Base-by-base conservation (phyloP, 2,797 vertebrate species). In the Betta splendens region DNA sequence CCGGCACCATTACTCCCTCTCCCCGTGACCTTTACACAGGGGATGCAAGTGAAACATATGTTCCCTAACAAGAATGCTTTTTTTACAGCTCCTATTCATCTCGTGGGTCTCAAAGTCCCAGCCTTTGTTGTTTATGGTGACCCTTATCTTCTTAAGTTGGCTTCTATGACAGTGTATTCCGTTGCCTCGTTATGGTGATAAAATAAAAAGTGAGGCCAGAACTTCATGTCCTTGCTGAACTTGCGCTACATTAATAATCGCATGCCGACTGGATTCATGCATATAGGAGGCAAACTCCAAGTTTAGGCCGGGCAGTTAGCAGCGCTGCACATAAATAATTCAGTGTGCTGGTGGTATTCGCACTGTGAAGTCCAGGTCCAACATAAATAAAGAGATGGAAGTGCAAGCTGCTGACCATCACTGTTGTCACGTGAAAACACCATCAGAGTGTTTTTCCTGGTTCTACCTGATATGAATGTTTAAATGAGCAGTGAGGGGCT, bases 21-120 rank as follows among this genome's bases (percentile, higher is more conserved):
- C 75, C 26, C 22, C 48, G 77, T 88, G 87, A 90, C 86, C 87
- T 90, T 90, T 87, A 81, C 82, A 71, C 75, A 17, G 49, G 72
- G 69, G 83, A 80, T 69, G 52, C 52, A 11, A 49, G 69, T 18
- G 32, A 72, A 84, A 79, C 85, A 83, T 75, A 79, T 85, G 85
- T 70, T 83, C 72, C 52, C 75, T 84, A 82, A 85, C 81, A 84
- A 87, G 79, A 84, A 83, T 67, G 51, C 64, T 56, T 75, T 80
- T 81, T 75, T 39, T 74, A 69, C 66, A 54, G 62, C 59, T 59
- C 58, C 65, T 60, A 79, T 85, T 85, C 36, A 77, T 85, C 79
- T 85, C 83, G 2, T n/a, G 80, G 80, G 78, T 73, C 72, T 75
- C 64, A 81, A 85, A 72, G 68, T 77, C 75, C 35, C 28, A 58